A percentile compares a stretch with the other conserved stretches of the same genome.
phyloP scores from a whole-genome alignment of 2,797 vertebrate species.

The Graptemys geographica region DNA sequence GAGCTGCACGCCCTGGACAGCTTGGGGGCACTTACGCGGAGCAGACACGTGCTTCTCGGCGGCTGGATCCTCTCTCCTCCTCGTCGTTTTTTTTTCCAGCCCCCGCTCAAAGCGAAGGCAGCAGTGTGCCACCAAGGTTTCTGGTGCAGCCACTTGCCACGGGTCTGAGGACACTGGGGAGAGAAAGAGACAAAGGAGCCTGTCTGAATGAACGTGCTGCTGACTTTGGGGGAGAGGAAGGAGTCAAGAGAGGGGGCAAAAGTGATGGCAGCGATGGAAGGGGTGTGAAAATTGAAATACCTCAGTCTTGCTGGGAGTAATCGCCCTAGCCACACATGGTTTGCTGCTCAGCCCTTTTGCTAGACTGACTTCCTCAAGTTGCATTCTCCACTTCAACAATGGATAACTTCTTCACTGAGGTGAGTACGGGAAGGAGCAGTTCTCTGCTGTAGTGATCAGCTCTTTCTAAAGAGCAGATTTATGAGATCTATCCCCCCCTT shows the following conservation, averaged over 20 bases:
- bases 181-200: slow-evolving; percentile 83
- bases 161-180: slow-evolving; percentile 33
- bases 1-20: not conserved
- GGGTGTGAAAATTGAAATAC: slow-evolving; percentile 30
- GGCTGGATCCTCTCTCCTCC: not conserved
- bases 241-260: not conserved
- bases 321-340: slow-evolving; percentile 74
- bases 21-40: not conserved
- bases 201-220: slow-evolving; percentile 46
- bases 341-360: slow-evolving; percentile 30
- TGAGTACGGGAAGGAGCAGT: slow-evolving; percentile 68
- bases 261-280: slow-evolving; percentile 53
- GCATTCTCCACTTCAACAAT: slow-evolving; percentile 67
- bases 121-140: slow-evolving; percentile 58
- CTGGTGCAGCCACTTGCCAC: slow-evolving; percentile 14
- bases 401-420: slow-evolving; percentile 91
- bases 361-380: slow-evolving; percentile 35
- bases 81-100: not conserved
- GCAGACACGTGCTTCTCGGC: not conserved
- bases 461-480: not conserved
- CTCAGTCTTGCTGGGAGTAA: not conserved
- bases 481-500: not conserved
- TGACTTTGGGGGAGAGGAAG: slow-evolving; percentile 29
- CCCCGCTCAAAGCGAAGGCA: not conserved
- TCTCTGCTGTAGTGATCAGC: not conserved